Evolutionary conservation across 2,888 invertebrate genomes (phyloP).

Genomic region (Siphonodentalium dalli): DNA sequence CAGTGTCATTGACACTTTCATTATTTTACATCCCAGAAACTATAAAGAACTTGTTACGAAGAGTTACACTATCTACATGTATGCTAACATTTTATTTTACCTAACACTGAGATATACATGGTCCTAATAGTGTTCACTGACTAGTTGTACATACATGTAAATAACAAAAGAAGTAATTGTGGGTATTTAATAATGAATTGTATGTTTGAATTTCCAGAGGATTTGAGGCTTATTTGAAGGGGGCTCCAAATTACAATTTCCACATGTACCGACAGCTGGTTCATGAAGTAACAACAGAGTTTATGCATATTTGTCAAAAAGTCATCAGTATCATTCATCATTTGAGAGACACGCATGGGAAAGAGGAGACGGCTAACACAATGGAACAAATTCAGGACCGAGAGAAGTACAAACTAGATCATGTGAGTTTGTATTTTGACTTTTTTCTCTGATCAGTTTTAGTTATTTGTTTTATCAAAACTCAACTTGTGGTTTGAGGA

Average conservation of each 20-base stretch:
- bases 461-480: background rate
- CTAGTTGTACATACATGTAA: no score
- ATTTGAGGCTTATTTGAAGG: constrained; percentile 59
- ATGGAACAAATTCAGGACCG: constrained; percentile 58
- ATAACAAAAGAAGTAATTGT: no score
- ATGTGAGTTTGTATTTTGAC: constrained; percentile 38
- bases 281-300: constrained; percentile 63
- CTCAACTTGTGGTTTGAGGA: no score
- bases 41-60: no score
- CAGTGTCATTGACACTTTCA: no score
- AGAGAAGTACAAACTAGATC: constrained; percentile 61
- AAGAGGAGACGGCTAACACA: constrained; percentile 40
- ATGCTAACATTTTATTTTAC: no score
- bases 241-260: constrained; percentile 63
- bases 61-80: no score
- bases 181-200: no score
- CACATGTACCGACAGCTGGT: constrained; percentile 62
- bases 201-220: constrained; percentile 60
- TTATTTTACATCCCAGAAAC: no score
- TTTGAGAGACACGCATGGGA: constrained; percentile 38
- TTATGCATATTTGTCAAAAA: constrained; percentile 62
- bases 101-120: no score
- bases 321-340: constrained; percentile 50
- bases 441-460: background rate
- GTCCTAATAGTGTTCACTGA: no score